Percentiles rank a stretch among this genome's conserved stretches.
Evolutionary conservation across 2,797 vertebrate genomes (phyloP).

Genomic region (Podarcis siculus): DNA sequence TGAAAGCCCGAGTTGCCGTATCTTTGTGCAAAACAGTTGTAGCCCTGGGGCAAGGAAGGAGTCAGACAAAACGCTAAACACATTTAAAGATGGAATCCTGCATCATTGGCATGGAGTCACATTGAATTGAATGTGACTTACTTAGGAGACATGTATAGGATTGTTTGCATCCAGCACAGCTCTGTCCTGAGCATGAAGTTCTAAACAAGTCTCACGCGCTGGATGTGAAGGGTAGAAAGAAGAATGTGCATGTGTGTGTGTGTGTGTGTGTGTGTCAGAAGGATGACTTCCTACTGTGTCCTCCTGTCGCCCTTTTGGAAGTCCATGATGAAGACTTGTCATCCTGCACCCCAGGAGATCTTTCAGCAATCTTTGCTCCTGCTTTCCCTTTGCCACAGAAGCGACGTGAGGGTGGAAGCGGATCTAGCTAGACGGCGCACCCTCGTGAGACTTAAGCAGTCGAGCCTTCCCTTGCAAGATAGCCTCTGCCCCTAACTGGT

Average conservation of each 20-base stretch:
- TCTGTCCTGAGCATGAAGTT: background rate
- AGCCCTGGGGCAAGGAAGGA: too few relatives aligned
- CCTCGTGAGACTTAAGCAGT: background rate
- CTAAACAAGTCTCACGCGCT: background rate
- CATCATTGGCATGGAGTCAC: background rate
- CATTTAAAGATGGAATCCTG: background rate
- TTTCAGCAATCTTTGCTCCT: background rate
- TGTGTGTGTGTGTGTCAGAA: too few relatives aligned
- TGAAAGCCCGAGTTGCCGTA: too few relatives aligned
- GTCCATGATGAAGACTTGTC: background rate
- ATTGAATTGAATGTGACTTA: background rate
- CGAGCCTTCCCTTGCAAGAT: background rate
- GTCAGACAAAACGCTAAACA: too few relatives aligned
- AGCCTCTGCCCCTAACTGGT: background rate
- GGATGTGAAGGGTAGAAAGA: background rate
- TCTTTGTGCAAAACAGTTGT: too few relatives aligned
- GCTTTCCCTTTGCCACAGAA: background rate
- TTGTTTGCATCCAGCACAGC: too few relatives aligned
- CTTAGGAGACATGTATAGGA: background rate
- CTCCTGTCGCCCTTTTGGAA: background rate
- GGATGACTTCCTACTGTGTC: background rate
- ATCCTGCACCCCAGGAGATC: background rate
- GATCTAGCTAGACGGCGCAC: background rate
- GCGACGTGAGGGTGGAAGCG: background rate
- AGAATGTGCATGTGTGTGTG: too few relatives aligned